Evolutionary conservation across 2,797 vertebrate genomes (phyloP), one percentile per base, ranked within the genome.

Genomic region (Cetoscarus ocellatus): DNA sequence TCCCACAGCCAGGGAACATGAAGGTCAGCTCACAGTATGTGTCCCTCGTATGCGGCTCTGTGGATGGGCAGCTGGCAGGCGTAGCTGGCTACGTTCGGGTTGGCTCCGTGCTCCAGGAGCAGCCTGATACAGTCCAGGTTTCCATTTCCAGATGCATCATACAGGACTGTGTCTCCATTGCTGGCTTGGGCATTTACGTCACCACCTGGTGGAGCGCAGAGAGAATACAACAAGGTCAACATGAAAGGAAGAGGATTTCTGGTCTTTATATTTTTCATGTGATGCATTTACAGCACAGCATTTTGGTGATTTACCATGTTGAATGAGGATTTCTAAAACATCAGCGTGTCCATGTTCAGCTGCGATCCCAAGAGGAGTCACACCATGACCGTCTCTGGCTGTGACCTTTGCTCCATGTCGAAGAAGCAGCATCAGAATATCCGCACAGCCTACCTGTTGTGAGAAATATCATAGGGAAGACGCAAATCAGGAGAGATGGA

Each of bases 1-100:
- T 52, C 40, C n/a, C 43, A 55, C 14, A 18, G 42, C 38, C 18
- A 56, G 11, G 36, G 39, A 49, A 51, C 14, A 27, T 2, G 6
- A 11, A 49, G 40, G 45, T 47, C 57, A 77, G 91, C 96, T 96
- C 82, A 97, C 96, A 96, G 87, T 62, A 94, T 96, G 90, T 97
- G 95, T 9, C 96, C 96, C 86, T 96, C 94, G 5, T 96, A 96
- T 14, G 96, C 95, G 0, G 95, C 95, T 73, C 94, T 90, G 87
- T 97, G 96, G 87, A 97, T 95, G 48, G 96, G 96, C 73, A 97
- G 94, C 68, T 96, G 93, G 40, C 87, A 95, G 65, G 94, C 93
- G 51, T 92, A 91, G 79, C 93, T 96, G 52, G 96, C 94, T 36
- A 96, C 79, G 1, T 95, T 97, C 1, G 94, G 93, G 61, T 91